Evolutionary conservation across 2,888 invertebrate genomes (phyloP), one percentile per base, ranked within the genome.

Genomic region (Hanleya hanleyi): DNA sequence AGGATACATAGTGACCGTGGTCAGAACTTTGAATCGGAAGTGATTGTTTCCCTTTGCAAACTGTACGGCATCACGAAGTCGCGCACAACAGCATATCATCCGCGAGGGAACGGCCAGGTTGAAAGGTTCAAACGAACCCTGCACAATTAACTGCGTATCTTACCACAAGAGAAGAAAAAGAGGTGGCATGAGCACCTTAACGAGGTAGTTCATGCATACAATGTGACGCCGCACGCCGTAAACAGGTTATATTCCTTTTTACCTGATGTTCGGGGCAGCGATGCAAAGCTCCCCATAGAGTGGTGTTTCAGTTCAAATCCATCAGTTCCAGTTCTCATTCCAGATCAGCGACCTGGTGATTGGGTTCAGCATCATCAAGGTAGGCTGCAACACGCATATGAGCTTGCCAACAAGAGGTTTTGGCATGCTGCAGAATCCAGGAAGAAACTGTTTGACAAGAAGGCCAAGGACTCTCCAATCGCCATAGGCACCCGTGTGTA

Each of bases 1-100:
- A 7, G 61, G 33, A 57, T 57, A 57, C 61, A 57, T 29, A 57
- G 61, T 57, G 61, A 57, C 29, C n/a, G 33, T 3, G 61, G 61
- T 22, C 61, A 29, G 15, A 57, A 57, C 33, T 26, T 51, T 57
- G 61, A 5, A 32, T 57, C 3, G 15, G 33, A 57, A 26, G 7
- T 57, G n/a, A 26, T 57, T 57, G n/a, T 29, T 32, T 15, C 61
- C 29, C 26, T 57, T 15, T 57, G 61, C 33, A 57, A 26, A 26
- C 26, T 57, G 26, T 57, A 57, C 29, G 61, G 33, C 18, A 57
- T 57, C 15, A 57, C 61, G 26, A 57, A 57, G 33, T 9, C 61
- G 2, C 1, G 61, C 1, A 57, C 61, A 26, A 57, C 61, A 57
- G 29, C 61, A 15, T 57, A 57, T 26, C 61, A 57, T 9, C 61